Conservation (phyloP, 2,888 invertebrate genomes). For the Sminthurinus aureus region DNA sequence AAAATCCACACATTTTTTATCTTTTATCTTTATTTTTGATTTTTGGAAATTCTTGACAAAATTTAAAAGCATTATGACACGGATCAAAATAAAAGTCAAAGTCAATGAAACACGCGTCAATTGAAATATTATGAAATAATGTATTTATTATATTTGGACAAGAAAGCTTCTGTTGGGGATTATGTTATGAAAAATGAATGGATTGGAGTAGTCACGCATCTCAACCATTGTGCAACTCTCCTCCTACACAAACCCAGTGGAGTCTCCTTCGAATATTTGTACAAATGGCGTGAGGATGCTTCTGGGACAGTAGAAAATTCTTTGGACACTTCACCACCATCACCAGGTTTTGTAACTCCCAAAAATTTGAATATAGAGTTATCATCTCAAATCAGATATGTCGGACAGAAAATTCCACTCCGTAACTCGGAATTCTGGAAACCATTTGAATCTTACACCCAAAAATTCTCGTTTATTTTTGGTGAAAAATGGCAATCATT, state of each 20-base stretch:
- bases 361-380: too few relatives aligned
- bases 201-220: slow-evolving; percentile 6
- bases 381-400: neutral
- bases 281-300: neutral
- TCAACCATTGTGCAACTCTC: neutral
- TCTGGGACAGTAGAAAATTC: neutral
- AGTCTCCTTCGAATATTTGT: neutral
- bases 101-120: too few relatives aligned
- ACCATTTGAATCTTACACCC: neutral
- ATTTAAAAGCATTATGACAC: too few relatives aligned
- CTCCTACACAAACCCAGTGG: neutral
- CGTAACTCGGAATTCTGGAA: neutral
- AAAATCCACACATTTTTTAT: neutral
- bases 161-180: neutral
- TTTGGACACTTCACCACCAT: neutral
- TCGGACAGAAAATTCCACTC: neutral
- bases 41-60: too few relatives aligned
- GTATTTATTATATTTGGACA: neutral
- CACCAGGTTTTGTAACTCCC: too few relatives aligned
- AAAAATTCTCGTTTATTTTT: neutral
- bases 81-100: too few relatives aligned
- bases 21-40: too few relatives aligned
- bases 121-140: too few relatives aligned
- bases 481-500: slow-evolving; percentile 1
- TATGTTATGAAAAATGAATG: neutral